phyloP scores from a whole-genome alignment of 2,113 vertebrate genomes.

The Vulpes ferrilata region DNA sequence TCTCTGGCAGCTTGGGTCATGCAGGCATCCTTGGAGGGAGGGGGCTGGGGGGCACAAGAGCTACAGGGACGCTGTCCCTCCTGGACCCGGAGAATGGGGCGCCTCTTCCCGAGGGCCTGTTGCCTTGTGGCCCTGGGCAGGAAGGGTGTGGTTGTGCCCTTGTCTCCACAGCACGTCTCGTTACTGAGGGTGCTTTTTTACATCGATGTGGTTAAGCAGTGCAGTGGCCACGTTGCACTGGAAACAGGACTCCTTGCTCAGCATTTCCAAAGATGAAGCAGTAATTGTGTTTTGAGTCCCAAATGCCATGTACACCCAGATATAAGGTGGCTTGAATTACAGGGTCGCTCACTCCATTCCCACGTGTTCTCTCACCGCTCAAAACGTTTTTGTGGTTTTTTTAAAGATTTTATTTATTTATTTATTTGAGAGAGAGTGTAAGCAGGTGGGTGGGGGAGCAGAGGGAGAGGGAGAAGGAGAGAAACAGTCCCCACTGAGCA shows the following conservation, averaged over 20 bases:
- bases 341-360: neutral
- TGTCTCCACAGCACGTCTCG: neutral
- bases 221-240: too few species aligned
- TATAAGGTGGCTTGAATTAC: neutral
- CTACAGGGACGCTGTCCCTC: neutral
- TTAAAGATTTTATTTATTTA: neutral
- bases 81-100: neutral
- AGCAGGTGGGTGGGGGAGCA: neutral
- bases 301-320: neutral
- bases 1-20: neutral
- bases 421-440: neutral
- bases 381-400: neutral
- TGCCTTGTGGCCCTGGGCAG: neutral
- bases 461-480: neutral
- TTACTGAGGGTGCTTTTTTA: neutral
- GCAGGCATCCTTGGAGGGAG: neutral
- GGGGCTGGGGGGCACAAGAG: neutral
- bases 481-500: neutral
- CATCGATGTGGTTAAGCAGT: neutral
- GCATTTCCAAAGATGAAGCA: neutral
- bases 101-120: neutral
- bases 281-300: neutral
- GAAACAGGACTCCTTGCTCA: neutral
- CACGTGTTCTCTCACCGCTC: neutral
- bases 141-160: neutral